phyloP scores from a whole-genome alignment of 2,113 vertebrate species.

The Cyprinus carpio region DNA sequence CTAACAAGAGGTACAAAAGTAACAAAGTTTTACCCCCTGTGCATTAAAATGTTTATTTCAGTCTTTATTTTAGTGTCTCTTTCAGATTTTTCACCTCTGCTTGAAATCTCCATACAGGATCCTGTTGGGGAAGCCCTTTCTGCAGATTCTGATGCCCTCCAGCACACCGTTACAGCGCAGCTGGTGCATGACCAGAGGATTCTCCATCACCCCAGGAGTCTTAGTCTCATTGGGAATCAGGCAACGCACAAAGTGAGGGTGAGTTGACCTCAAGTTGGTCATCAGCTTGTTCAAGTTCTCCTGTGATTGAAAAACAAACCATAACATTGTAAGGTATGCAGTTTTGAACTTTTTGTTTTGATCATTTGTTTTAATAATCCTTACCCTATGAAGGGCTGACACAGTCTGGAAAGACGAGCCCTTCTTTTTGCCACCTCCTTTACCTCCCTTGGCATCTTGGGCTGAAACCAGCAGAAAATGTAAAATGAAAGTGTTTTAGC shows the following conservation, averaged over 20 bases:
- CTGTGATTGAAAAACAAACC: constrained; percentile 58
- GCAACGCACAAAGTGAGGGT: constrained; percentile 84
- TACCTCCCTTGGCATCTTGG: constrained; percentile 45
- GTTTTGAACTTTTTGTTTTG: not conserved
- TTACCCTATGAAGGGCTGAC: constrained; percentile 78
- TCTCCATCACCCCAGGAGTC: constrained; percentile 77
- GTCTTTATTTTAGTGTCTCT: not conserved
- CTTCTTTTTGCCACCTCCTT: constrained; percentile 74
- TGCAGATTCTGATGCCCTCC: constrained; percentile 79
- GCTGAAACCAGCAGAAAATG: not conserved
- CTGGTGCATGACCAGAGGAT: constrained; percentile 74
- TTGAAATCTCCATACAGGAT: constrained; percentile 80
- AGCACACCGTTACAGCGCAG: constrained; percentile 78
- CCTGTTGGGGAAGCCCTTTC: constrained; percentile 78
- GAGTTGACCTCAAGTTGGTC: constrained; percentile 81
- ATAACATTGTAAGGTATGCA: not conserved
- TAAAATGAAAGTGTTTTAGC: not conserved
- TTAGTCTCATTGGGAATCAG: constrained; percentile 86
- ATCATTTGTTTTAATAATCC: constrained; percentile 15
- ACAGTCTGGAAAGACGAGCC: constrained; percentile 81
- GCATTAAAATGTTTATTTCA: not conserved
- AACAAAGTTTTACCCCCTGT: not conserved
- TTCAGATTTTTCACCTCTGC: constrained; percentile 68
- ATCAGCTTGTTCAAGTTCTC: constrained; percentile 86
- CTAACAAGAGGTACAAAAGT: constrained; percentile 39